Base-by-base conservation (phyloP, 2,888 invertebrate genomes). In the Sminthurinus aureus region DNA sequence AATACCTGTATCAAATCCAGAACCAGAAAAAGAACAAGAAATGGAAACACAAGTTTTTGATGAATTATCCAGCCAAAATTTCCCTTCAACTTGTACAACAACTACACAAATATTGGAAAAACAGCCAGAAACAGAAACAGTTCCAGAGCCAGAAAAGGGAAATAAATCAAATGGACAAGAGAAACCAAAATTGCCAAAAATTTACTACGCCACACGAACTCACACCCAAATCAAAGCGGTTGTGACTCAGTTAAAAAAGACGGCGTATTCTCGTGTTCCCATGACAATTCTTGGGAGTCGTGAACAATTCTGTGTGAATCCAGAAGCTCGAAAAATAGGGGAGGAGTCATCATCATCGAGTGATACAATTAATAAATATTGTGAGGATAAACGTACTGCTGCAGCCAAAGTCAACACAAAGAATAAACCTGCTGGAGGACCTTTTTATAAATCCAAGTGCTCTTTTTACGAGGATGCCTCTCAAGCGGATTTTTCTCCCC, bases 211-310 rank as follows among this genome's bases (percentile, higher is more conserved):
- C 3, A 86, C 87, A 4, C 73, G 88, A 52, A 88, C 88, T 0
- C 87, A 86, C 74, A 81, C 85, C 0, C 87, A 88, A 82, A 85
- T 88, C 6, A 51, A 83, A 2, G 84, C 85, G 58, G 87, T 87
- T n/a, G 84, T 86, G 1, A 85, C 84, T 18, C 86, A 88, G 79
- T 26, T 88, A 0, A 85, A 85, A 75, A 15, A 15, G 1, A 85
- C 87, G 0, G 64, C 75, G 0, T 88, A 88, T 67, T 4, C 64
- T 6, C 51, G 51, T 0, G 69, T 69, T 2, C 84, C 79, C 73
- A 88, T 87, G 87, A 85, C 87, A 2, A 84, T 88, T 24, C 79
- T 88, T 50, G 81, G 81, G 0, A 85, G 87, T 26, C 38, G 87
- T 24, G 81, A 85, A 13, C 83, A 84, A n/a, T 80, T 80, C 8